Percentiles rank a stretch among this genome's conserved stretches.
Evolutionary conservation across 2,888 invertebrate species (phyloP).

Genomic region (Litoditis marina): DNA sequence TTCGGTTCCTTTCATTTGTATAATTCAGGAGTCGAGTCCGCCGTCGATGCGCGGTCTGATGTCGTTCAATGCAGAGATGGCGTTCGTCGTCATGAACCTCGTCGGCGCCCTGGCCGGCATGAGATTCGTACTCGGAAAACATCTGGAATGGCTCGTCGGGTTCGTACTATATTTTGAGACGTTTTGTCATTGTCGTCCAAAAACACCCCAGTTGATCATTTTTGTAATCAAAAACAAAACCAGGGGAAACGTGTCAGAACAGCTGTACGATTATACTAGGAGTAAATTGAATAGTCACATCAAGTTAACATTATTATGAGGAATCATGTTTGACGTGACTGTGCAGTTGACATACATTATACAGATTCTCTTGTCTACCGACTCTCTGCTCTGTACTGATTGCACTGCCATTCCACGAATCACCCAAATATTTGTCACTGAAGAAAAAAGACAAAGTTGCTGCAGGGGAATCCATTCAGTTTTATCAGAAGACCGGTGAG

Average conservation of each 20-base stretch:
- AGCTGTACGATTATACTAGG: not conserved
- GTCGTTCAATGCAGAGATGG: constrained; percentile 57
- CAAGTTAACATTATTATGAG: too few relatives aligned
- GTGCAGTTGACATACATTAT: constrained; percentile 4
- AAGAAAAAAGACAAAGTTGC: constrained; percentile 39
- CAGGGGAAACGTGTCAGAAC: not conserved
- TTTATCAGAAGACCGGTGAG: constrained; percentile 45
- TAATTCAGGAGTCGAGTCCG: constrained; percentile 50
- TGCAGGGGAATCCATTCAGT: constrained; percentile 40
- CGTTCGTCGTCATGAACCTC: constrained; percentile 53
- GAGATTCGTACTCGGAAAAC: constrained; percentile 43
- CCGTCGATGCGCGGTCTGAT: constrained; percentile 47
- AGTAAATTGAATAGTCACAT: not conserved
- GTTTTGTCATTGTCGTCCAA: too few relatives aligned
- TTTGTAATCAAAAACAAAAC: not conserved
- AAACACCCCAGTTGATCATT: too few relatives aligned
- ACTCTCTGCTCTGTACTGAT: constrained; percentile 40
- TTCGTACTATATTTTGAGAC: constrained; percentile 11
- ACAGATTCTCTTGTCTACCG: constrained; percentile 47
- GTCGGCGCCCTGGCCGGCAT: constrained; percentile 53
- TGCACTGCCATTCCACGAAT: constrained; percentile 47
- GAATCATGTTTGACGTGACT: too few relatives aligned
- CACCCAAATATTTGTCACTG: constrained; percentile 51
- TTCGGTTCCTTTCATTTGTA: too few relatives aligned
- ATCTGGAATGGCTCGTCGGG: constrained; percentile 42